These are phyloP conservation scores for Drosophila hawaiiensis DNA, from an alignment of 2,888 invertebrate species.

Conservation along the genomic window DNA sequence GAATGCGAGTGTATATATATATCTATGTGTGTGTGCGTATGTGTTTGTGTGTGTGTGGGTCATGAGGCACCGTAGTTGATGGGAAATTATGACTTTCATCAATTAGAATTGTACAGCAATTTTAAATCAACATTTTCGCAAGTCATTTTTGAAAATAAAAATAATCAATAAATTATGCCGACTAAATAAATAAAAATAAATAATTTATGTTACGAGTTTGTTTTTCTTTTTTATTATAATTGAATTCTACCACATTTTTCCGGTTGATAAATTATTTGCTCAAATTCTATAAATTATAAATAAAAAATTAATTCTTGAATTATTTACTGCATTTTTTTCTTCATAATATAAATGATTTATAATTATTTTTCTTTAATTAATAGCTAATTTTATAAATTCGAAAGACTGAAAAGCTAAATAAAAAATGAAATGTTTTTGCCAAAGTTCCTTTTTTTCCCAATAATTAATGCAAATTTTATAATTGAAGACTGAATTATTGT, in stretches of 20 bases:
- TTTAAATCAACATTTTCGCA: not conserved
- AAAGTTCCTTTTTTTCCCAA: not conserved
- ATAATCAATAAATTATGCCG: not conserved
- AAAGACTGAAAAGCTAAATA: not conserved
- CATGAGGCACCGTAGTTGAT: constrained; percentile 35
- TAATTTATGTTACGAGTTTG: not conserved
- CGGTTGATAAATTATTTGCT: no score
- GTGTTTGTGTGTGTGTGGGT: constrained; percentile 11
- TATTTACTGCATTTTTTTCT: no score
- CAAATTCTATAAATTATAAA: not conserved
- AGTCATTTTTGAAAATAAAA: not conserved
- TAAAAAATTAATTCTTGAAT: not conserved
- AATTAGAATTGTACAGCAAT: not conserved
- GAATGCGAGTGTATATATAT: constrained; percentile 2
- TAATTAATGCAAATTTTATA: not conserved
- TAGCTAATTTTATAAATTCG: not conserved
- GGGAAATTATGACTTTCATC: not conserved
- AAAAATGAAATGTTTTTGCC: not conserved
- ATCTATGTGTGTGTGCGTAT: constrained; percentile 12
- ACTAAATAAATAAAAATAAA: not conserved
- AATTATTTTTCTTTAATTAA: not conserved
- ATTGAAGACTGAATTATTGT: not conserved
- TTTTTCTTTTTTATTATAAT: not conserved
- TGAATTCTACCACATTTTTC: not conserved
- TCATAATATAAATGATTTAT: not conserved